Evolutionary conservation across 2,888 invertebrate genomes (phyloP).

Genomic region (Drosophila putrida): DNA sequence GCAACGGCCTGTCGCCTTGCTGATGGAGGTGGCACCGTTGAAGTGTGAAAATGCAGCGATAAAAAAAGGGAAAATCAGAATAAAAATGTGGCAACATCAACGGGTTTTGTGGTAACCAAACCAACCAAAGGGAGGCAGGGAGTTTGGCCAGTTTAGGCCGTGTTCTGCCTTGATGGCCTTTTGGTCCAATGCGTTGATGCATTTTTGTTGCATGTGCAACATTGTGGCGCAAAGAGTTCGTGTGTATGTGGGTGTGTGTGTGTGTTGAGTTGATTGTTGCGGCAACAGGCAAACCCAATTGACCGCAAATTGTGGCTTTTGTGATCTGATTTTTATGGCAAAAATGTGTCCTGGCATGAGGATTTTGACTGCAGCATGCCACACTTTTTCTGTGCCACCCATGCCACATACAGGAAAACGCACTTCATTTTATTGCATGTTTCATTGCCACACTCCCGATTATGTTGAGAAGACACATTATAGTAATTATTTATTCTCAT

Average conservation of each 20-base stretch:
- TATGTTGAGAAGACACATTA: background rate
- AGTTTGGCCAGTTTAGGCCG: constrained; percentile 37
- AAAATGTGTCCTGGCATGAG: constrained; percentile 13
- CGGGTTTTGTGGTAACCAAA: constrained; percentile 26
- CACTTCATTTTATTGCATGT: constrained; percentile 30
- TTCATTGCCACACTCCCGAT: constrained; percentile 21
- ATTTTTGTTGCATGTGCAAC: constrained; percentile 77
- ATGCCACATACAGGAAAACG: background rate
- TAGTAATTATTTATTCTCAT: background rate
- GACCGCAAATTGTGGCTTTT: constrained; percentile 81
- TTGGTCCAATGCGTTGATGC: constrained; percentile 67
- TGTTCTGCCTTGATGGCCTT: constrained; percentile 46
- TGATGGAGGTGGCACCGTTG: constrained; percentile 53
- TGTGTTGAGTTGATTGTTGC: constrained; percentile 69
- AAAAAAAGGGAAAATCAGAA: constrained; percentile 28
- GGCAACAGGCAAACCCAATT: constrained; percentile 77
- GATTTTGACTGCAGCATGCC: constrained; percentile 6
- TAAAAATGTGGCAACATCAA: constrained; percentile 50
- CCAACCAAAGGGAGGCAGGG: background rate
- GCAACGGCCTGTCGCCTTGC: constrained; percentile 65
- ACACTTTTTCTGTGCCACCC: background rate
- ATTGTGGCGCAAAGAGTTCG: constrained; percentile 29
- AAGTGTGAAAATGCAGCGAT: constrained; percentile 78
- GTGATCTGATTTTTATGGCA: constrained; percentile 76
- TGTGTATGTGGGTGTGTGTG: constrained; percentile 14